Evolutionary conservation across 2,113 vertebrate genomes (phyloP), one percentile per base, ranked within the genome.

Genomic region (Arenaria interpres): DNA sequence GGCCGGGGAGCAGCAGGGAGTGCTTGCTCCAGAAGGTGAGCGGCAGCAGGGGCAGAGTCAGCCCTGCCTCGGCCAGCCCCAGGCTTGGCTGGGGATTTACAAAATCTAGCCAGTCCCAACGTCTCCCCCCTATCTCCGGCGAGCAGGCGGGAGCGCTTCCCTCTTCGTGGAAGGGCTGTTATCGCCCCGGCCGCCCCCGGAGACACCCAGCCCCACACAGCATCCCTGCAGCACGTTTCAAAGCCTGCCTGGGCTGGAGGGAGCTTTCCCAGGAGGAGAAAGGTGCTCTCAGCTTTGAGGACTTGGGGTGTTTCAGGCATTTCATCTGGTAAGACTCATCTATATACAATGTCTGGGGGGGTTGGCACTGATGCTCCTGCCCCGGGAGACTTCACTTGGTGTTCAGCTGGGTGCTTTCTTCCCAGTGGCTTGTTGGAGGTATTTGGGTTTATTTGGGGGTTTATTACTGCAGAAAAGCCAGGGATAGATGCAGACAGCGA

Each of bases 131-230:
- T 97, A 94, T 97, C 96, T 92, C 30, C 0, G 9, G 28, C 1
- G 4, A 32, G 90, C 94, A 97, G 92, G 68, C n/a, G 0, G 68
- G 51, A 75, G 59, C 2, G 3, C 25, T 84, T 84, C 77, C 77
- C 88, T n/a, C 85, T 91, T 94, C 48, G 28, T 32, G 72, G 93
- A 83, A 89, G 85, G 81, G 87, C 4, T 3, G 46, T 93, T 96
- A 91, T 69, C 89, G 0, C 41, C 41, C 41, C 5, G 1, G 64
- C 90, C 2, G 41, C 28, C 43, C 68, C 79, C 4, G 2, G 43
- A 68, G 84, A 13, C 81, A 69, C 69, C 81, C 94, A n/a, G 13
- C 77, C 77, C 84, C 1, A 2, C 8, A 2, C 22, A 22, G 67
- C 75, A 54, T 85, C 78, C 81, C 41, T 27, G 37, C 27, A 30